Conservation (phyloP, 1,140 invertebrate species). For the Ruditapes philippinarum region DNA sequence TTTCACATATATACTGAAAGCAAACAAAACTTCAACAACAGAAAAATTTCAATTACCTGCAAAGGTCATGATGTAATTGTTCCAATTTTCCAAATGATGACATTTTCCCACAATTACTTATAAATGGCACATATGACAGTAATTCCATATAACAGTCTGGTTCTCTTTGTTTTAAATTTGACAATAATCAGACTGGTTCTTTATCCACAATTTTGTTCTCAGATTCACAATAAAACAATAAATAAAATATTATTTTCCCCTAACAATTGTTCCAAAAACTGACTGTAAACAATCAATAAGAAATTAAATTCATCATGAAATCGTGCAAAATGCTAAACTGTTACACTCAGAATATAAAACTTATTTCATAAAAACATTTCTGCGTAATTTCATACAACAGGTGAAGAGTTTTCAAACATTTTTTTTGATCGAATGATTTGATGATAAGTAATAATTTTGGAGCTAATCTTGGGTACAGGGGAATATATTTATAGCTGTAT, state of each 20-base stretch:
- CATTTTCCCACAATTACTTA: background rate
- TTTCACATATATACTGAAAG: too few relatives aligned
- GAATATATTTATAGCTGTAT: background rate
- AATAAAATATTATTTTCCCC: too few relatives aligned
- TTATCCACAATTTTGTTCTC: too few relatives aligned
- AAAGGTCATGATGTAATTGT: conserved; percentile 32
- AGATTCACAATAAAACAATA: too few relatives aligned
- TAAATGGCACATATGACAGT: background rate
- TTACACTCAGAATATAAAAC: background rate
- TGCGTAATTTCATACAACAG: background rate
- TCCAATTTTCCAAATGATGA: conserved; percentile 31
- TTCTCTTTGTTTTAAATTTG: too few relatives aligned
- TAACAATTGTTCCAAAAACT: background rate
- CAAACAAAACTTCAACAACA: too few relatives aligned
- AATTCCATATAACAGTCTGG: background rate
- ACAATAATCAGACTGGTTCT: too few relatives aligned
- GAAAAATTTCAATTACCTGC: conserved; percentile 32
- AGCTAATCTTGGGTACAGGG: background rate
- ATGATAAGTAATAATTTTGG: background rate
- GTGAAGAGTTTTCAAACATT: background rate
- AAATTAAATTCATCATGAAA: background rate
- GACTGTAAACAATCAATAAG: background rate
- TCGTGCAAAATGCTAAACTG: background rate
- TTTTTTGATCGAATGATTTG: background rate
- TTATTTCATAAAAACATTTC: too few relatives aligned